These are phyloP conservation scores for Dasypus novemcinctus DNA, from an alignment of 2,113 vertebrate species.

Conservation along the genomic window DNA sequence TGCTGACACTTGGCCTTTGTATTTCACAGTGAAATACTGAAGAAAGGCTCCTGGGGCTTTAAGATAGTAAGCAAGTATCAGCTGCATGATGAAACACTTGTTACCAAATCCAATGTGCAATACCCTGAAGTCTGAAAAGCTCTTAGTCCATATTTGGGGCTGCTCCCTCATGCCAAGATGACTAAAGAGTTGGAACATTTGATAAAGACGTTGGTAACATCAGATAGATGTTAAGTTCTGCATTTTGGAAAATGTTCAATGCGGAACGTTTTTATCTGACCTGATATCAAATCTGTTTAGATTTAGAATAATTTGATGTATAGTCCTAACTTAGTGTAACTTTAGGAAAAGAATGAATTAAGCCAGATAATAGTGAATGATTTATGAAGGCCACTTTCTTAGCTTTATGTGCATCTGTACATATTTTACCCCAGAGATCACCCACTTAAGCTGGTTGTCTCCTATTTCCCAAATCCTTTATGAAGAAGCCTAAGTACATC, in stretches of 20 bases:
- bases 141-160: background rate
- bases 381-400: background rate
- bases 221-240: background rate
- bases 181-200: background rate
- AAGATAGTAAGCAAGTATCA: background rate
- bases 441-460: background rate
- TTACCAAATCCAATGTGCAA: background rate
- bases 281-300: background rate
- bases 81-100: background rate
- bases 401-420: background rate
- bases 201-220: background rate
- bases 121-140: background rate
- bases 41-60: background rate
- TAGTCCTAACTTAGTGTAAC: background rate
- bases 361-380: background rate
- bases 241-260: background rate
- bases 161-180: background rate
- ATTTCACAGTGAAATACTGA: background rate
- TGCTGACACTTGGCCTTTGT: background rate
- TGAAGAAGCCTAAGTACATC: background rate
- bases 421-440: background rate
- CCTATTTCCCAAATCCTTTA: background rate
- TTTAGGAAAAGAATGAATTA: background rate
- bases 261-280: background rate
- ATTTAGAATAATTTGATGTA: background rate